Percentiles rank a stretch among this genome's conserved stretches.
Evolutionary conservation across 2,888 invertebrate genomes (phyloP).

Genomic region (Cerceris ruficornis): DNA sequence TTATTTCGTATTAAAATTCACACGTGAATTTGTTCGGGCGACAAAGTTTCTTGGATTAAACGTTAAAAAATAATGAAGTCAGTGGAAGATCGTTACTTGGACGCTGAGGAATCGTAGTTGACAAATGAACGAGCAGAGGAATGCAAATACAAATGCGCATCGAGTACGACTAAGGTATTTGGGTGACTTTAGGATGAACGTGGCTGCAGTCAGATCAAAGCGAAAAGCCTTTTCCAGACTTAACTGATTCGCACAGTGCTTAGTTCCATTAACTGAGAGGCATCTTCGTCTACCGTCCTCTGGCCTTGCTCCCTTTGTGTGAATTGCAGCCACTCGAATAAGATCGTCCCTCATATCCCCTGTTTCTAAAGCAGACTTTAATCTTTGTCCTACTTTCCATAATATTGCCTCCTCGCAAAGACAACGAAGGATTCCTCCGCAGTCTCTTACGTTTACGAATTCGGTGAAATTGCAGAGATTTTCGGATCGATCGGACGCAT

Average conservation of each 20-base stretch:
- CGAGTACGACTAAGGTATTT: slow-evolving; percentile 17
- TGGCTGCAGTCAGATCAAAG: slow-evolving; percentile 65
- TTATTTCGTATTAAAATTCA: too few species aligned
- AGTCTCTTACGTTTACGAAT: slow-evolving; percentile 5
- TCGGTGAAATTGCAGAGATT: slow-evolving; percentile 19
- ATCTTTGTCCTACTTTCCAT: slow-evolving; percentile 50
- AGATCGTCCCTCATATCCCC: slow-evolving; percentile 37
- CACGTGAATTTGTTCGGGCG: too few species aligned
- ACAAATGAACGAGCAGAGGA: not conserved
- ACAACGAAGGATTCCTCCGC: slow-evolving; percentile 14
- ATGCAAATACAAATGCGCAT: slow-evolving; percentile 19
- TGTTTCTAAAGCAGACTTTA: slow-evolving; percentile 26
- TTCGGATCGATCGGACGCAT: not conserved
- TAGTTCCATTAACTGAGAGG: slow-evolving; percentile 56
- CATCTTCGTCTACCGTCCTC: slow-evolving; percentile 15
- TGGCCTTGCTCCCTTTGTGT: slow-evolving; percentile 27
- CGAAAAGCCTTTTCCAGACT: slow-evolving; percentile 60
- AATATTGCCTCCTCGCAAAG: slow-evolving; percentile 35
- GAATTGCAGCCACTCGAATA: slow-evolving; percentile 40
- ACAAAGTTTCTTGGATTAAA: too few species aligned
- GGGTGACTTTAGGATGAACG: slow-evolving; percentile 32
- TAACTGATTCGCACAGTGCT: slow-evolving; percentile 66
- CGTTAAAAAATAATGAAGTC: too few species aligned
- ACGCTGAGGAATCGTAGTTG: not conserved
- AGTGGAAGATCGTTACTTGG: not conserved